Evolutionary conservation across 2,888 invertebrate species (phyloP), one percentile per base, ranked within the genome.

Genomic region (Gnatocerus cornutus): DNA sequence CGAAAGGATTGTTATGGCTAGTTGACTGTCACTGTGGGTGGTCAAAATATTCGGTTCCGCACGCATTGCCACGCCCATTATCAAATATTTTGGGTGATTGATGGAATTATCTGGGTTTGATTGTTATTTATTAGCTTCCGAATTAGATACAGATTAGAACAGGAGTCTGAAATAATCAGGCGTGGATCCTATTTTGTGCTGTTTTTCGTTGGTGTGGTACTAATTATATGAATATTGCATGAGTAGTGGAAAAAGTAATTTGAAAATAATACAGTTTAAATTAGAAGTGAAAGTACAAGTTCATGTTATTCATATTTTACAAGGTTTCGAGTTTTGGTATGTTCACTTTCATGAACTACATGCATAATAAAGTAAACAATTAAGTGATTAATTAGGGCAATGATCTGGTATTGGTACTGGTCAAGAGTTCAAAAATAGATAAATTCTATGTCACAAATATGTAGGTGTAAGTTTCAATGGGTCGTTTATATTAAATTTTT

Each of bases 1-100:
- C 53, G 13, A 37, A 65, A 65, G 65, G 65, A 43, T 66, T 66
- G 65, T 66, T 58, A 48, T 58, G 58, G 48, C 14, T 30, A 64
- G 64, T 64, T 64, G 55, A 64, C 64, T 30, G 41, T 73, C 78
- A 52, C 59, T 30, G 79, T 82, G 81, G 81, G 82, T 82, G 82
- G 82, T 78, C 82, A 78, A 73, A 64, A 73, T 71, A 69, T 71
- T 70, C 74, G 72, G 79, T 80, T 80, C 78, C 78, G 79, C 80
- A 77, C 78, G 77, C 77, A 75, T 73, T 69, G 71, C 77, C 81
- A 78, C 80, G 79, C 80, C 69, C 76, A 73, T 76, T 74, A 65
- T 75, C 77, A 76, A 78, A 79, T 77, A 76, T 76, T 77, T 72
- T 68, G 67, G 71, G 76, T 79, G 79, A 78, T 78, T 79, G 78